Conservation (phyloP, 64 coral and sea anemone genomes). For the Dendronephthya gigantea region DNA sequence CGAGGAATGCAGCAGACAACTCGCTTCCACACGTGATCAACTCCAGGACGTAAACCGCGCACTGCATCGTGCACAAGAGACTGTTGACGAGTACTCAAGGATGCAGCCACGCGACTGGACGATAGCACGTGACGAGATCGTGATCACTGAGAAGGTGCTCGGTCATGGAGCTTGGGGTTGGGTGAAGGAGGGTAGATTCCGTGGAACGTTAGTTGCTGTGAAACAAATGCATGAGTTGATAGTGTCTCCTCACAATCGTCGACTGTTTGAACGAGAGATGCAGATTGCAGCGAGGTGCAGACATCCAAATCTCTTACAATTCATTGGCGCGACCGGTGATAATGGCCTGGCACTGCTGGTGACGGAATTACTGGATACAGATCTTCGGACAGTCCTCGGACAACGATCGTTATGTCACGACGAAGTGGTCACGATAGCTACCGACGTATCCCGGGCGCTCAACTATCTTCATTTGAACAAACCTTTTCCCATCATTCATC, state of each 20-base stretch:
- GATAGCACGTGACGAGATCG: slow-evolving; percentile 66
- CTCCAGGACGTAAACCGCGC: background rate
- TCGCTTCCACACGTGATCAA: background rate
- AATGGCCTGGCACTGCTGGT: slow-evolving; percentile 63
- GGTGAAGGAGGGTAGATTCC: slow-evolving; percentile 65
- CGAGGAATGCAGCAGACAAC: background rate
- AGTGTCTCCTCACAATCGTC: slow-evolving; percentile 72
- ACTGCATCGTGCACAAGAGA: slow-evolving; percentile 36
- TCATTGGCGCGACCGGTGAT: slow-evolving; percentile 83
- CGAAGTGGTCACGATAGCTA: slow-evolving; percentile 53
- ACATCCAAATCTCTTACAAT: slow-evolving; percentile 76
- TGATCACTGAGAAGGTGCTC: slow-evolving; percentile 27
- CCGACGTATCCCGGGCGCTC: slow-evolving; percentile 60
- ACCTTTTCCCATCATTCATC: slow-evolving; percentile 92
- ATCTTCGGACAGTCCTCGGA: slow-evolving; percentile 51
- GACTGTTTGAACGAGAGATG: slow-evolving; percentile 93
- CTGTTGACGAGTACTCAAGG: slow-evolving; percentile 59
- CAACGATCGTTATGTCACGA: slow-evolving; percentile 66
- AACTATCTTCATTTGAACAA: slow-evolving; percentile 88
- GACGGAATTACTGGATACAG: slow-evolving; percentile 64
- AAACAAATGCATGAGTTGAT: slow-evolving; percentile 84
- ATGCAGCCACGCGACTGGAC: slow-evolving; percentile 93
- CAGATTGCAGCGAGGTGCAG: slow-evolving; percentile 72
- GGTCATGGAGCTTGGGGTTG: slow-evolving; percentile 76
- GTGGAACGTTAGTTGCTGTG: slow-evolving; percentile 56